These are phyloP conservation scores for Parnassius apollo DNA, from an alignment of 2,888 invertebrate genomes.

Conservation along the genomic window DNA sequence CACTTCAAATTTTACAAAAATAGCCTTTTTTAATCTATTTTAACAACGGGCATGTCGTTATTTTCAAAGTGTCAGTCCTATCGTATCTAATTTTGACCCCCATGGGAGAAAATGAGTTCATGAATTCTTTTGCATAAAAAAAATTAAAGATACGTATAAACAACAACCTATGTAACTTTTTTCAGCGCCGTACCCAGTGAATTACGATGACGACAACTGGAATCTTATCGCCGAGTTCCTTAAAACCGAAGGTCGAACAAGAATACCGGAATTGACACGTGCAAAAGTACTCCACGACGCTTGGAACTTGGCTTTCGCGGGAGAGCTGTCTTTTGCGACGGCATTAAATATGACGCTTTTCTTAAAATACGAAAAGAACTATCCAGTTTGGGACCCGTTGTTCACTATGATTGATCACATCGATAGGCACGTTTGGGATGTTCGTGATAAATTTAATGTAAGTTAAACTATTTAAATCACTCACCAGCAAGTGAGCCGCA, in stretches of 20 bases:
- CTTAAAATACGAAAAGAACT: slow-evolving; percentile 86
- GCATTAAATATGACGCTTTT: slow-evolving; percentile 91
- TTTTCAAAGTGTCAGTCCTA: too few relatives aligned
- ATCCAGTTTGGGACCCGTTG: slow-evolving; percentile 90
- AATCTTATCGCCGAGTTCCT: slow-evolving; percentile 85
- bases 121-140: too few relatives aligned
- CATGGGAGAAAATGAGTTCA: too few relatives aligned
- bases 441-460: slow-evolving; percentile 88
- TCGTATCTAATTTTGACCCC: too few relatives aligned
- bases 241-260: slow-evolving; percentile 72
- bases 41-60: too few relatives aligned
- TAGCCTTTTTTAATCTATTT: too few relatives aligned
- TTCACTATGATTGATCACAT: slow-evolving; percentile 92
- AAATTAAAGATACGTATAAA: too few relatives aligned
- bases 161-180: background rate
- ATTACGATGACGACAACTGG: slow-evolving; percentile 90
- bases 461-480: slow-evolving; percentile 28
- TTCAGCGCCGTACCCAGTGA: slow-evolving; percentile 90
- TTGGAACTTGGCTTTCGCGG: slow-evolving; percentile 89
- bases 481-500: too few relatives aligned
- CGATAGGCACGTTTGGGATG: slow-evolving; percentile 85
- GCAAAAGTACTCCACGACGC: slow-evolving; percentile 89
- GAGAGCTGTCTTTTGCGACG: slow-evolving; percentile 86
- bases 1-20: too few relatives aligned
- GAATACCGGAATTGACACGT: slow-evolving; percentile 86